A percentile compares a stretch with the other conserved stretches of the same genome.
These are phyloP conservation scores for Phylloscopus trochilus DNA, from an alignment of 2,113 vertebrate species.

Conservation along the genomic window DNA sequence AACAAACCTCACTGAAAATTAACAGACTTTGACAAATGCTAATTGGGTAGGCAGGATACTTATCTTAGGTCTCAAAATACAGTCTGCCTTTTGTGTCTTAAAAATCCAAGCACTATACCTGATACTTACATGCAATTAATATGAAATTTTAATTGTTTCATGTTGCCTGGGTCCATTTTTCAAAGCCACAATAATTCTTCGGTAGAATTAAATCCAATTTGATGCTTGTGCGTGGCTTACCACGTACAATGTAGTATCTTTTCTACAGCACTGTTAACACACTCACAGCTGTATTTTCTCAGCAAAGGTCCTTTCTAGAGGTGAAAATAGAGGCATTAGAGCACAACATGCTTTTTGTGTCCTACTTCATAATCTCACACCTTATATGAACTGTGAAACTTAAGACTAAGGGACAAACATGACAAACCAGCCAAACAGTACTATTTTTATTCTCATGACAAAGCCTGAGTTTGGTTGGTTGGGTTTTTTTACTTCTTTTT, in stretches of 20 bases:
- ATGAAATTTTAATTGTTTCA: background rate
- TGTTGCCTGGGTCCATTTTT: background rate
- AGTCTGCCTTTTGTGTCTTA: background rate
- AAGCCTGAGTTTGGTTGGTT: background rate
- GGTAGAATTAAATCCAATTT: background rate
- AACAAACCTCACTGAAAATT: background rate
- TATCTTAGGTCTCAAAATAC: background rate
- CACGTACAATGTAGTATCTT: background rate
- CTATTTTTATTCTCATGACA: constrained; percentile 33
- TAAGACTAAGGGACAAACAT: constrained; percentile 33
- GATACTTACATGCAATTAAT: background rate
- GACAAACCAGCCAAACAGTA: constrained; percentile 33
- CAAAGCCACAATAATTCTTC: background rate
- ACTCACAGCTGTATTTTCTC: background rate
- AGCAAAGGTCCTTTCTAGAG: constrained; percentile 8
- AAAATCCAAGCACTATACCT: background rate
- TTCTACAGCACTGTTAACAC: background rate
- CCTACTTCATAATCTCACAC: constrained; percentile 18
- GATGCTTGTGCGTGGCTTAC: background rate
- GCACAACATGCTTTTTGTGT: background rate
- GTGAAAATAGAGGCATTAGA: constrained; percentile 26
- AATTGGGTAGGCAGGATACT: background rate
- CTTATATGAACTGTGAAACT: constrained; percentile 40
- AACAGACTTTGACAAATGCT: background rate
- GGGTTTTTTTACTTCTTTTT: background rate